These are phyloP conservation scores for Microcaecilia unicolor DNA, from an alignment of 2,797 vertebrate species.

Conservation along the genomic window DNA sequence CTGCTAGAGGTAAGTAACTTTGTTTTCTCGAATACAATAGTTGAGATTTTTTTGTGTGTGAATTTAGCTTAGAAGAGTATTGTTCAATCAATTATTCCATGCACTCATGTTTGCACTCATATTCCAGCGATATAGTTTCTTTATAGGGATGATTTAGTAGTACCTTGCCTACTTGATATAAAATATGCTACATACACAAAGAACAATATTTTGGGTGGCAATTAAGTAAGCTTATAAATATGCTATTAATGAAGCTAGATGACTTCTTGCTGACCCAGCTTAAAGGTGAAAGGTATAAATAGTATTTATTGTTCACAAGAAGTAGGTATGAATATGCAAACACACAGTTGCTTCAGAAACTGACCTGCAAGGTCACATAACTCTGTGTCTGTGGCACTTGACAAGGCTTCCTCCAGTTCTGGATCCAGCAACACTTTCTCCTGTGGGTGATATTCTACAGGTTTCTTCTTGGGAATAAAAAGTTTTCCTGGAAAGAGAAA, in stretches of 20 bases:
- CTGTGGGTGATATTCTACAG: slow-evolving; percentile 65
- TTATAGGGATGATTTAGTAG: too few species aligned
- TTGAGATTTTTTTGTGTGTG: too few species aligned
- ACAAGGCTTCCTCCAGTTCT: slow-evolving; percentile 92
- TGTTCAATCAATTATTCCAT: too few species aligned
- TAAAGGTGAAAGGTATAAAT: neutral
- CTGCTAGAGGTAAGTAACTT: too few species aligned
- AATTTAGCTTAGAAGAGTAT: too few species aligned
- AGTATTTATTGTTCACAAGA: neutral
- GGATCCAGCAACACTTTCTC: slow-evolving; percentile 87
- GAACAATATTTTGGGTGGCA: too few species aligned
- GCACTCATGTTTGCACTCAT: too few species aligned
- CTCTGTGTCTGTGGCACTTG: slow-evolving; percentile 87
- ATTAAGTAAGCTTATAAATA: too few species aligned
- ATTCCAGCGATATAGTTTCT: too few species aligned
- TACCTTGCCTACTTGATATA: too few species aligned
- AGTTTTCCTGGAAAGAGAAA: slow-evolving; percentile 61
- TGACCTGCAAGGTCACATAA: slow-evolving; percentile 91
- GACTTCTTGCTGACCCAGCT: neutral
- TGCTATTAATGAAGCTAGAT: neutral
- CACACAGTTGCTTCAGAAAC: neutral
- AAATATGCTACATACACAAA: too few species aligned
- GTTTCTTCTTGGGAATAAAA: slow-evolving; percentile 85
- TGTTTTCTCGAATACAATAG: too few species aligned
- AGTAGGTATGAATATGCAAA: neutral